These are phyloP conservation scores for Chorisops tibialis DNA, from an alignment of 2,888 invertebrate genomes.

Conservation along the genomic window DNA sequence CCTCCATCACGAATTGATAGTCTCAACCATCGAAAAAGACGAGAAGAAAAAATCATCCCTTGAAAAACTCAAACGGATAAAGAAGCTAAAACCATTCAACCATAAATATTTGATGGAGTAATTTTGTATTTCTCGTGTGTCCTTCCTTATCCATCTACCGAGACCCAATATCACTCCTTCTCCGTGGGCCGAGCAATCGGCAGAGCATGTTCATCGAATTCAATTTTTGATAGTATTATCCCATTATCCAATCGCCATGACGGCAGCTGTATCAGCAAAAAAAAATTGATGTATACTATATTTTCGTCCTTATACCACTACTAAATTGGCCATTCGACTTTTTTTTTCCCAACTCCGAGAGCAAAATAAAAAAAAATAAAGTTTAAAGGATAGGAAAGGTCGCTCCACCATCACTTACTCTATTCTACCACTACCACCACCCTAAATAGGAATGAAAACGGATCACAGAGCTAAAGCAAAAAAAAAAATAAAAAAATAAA, in stretches of 20 bases:
- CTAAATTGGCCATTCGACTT: constrained; percentile 9
- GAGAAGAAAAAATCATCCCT: not conserved
- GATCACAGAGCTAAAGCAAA: constrained; percentile 31
- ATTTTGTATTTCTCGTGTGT: constrained; percentile 36
- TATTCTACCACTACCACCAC: not conserved
- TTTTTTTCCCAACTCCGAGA: not conserved
- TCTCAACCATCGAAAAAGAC: not conserved
- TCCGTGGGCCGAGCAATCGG: not conserved
- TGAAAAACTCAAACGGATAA: not conserved
- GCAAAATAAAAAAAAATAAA: constrained; percentile 15
- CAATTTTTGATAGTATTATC: constrained; percentile 37
- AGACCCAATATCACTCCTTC: no score
- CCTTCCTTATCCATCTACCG: constrained; percentile 17
- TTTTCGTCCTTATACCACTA: not conserved
- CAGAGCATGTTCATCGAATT: constrained; percentile 24
- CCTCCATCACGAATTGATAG: no score
- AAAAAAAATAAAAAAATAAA: constrained; percentile 25
- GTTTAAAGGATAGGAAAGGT: constrained; percentile 21
- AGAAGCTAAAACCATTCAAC: constrained; percentile 33
- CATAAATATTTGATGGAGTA: constrained; percentile 39
- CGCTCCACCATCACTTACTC: constrained; percentile 12
- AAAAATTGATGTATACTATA: not conserved
- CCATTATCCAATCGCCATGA: constrained; percentile 38
- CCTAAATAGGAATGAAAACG: constrained; percentile 28
- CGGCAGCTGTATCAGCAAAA: constrained; percentile 18